Percentiles rank a stretch among this genome's conserved stretches.
phyloP scores from a whole-genome alignment of 2,888 invertebrate genomes.

The Caenorhabditis becei region DNA sequence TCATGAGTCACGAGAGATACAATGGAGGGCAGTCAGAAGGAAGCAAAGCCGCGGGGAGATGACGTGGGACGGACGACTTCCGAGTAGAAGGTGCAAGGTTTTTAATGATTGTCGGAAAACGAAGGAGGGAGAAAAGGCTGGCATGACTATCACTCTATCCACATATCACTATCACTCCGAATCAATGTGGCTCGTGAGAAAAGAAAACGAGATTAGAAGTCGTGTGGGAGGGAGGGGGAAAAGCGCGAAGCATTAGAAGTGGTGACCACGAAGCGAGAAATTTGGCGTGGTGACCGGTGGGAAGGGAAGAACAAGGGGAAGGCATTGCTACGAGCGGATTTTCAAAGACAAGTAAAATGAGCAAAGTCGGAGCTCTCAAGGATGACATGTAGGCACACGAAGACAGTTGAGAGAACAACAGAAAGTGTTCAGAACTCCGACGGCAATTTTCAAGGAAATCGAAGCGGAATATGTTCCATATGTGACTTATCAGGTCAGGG shows the following conservation, averaged over 20 bases:
- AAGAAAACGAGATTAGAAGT: slow-evolving; percentile 51
- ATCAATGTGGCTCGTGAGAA: slow-evolving; percentile 53
- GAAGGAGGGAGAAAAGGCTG: not conserved
- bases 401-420: no score
- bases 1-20: slow-evolving; percentile 11
- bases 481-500: not conserved
- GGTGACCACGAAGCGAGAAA: not conserved
- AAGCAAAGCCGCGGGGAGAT: not conserved
- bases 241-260: not conserved
- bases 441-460: not conserved
- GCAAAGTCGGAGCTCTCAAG: not conserved
- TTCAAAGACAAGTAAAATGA: not conserved
- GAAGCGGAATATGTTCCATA: not conserved
- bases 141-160: no score
- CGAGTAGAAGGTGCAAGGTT: slow-evolving; percentile 4
- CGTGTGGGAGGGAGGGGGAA: not conserved
- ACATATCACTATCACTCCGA: slow-evolving; percentile 18
- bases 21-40: not conserved
- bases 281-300: not conserved
- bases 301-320: no score
- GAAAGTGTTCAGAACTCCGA: slow-evolving; percentile 2
- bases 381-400: not conserved
- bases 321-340: no score
- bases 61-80: not conserved
- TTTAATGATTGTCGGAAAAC: not conserved